A percentile compares a stretch with the other conserved stretches of the same genome.
Evolutionary conservation across 2,113 vertebrate species (phyloP).

Genomic region (Mesitornis unicolor): DNA sequence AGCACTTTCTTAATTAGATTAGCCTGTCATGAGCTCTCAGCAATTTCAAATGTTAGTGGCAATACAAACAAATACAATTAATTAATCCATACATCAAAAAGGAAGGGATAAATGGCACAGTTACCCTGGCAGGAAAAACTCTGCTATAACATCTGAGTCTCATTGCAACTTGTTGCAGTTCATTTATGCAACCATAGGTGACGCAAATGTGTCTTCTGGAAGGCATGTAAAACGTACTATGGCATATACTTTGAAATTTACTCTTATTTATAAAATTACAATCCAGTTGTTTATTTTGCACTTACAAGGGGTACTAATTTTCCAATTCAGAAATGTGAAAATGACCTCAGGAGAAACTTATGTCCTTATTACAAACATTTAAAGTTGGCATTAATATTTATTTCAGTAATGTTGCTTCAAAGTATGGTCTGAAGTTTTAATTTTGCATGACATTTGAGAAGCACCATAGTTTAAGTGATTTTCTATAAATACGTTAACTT

Average conservation of each 20-base stretch:
- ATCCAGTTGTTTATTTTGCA: neutral
- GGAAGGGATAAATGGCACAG: neutral
- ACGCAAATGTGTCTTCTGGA: neutral
- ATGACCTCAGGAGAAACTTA: conserved; percentile 18
- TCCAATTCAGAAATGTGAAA: neutral
- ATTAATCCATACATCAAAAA: conserved; percentile 33
- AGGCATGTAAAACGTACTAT: neutral
- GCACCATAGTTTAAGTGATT: conserved; percentile 51
- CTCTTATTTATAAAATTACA: neutral
- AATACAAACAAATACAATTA: conserved; percentile 34
- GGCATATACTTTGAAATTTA: neutral
- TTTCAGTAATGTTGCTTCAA: conserved; percentile 56
- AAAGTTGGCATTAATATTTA: conserved; percentile 48
- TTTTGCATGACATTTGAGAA: conserved; percentile 69
- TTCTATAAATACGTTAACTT: conserved; percentile 58
- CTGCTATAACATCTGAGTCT: neutral
- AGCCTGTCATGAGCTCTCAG: neutral
- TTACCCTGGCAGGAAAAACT: neutral
- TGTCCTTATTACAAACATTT: conserved; percentile 42
- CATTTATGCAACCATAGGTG: neutral
- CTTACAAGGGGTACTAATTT: neutral
- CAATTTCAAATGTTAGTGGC: conserved; percentile 2
- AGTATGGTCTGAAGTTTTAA: conserved; percentile 65
- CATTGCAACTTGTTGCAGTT: neutral
- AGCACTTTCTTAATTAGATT: conserved; percentile 52